Percentiles rank a stretch among this genome's conserved stretches.
Conservation (phyloP, 2,113 vertebrate species). For the Gnathonemus echidnorhynchus region DNA sequence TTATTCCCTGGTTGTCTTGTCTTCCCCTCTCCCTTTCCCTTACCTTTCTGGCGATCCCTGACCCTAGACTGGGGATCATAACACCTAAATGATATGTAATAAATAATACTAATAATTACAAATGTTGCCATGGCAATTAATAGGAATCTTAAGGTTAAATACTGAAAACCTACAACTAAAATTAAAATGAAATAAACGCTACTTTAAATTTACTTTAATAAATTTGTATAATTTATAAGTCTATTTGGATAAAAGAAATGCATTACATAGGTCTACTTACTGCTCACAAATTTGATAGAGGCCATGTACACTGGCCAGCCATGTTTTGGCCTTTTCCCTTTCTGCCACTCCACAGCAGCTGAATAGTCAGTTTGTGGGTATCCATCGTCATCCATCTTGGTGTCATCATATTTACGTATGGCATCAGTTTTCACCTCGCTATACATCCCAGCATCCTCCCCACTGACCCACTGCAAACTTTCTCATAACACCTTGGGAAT, state of each 20-base stretch:
- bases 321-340: slow-evolving; percentile 14
- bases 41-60: too few relatives aligned
- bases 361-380: slow-evolving; percentile 11
- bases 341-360: slow-evolving; percentile 14
- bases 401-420: too few relatives aligned
- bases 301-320: slow-evolving; percentile 15
- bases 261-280: slow-evolving; percentile 1
- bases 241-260: not conserved
- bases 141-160: not conserved
- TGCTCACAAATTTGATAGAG: slow-evolving; percentile 17
- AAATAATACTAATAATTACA: not conserved
- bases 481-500: too few relatives aligned
- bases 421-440: too few relatives aligned
- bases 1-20: too few relatives aligned
- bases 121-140: not conserved
- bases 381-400: not conserved
- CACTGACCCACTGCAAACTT: too few relatives aligned
- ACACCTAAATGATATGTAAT: not conserved
- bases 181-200: not conserved
- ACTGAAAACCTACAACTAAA: not conserved
- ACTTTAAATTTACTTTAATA: not conserved
- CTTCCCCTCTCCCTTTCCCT: too few relatives aligned
- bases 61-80: too few relatives aligned
- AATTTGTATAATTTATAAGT: not conserved
- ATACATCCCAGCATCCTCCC: too few relatives aligned